Evolutionary conservation across 1,140 invertebrate species (phyloP).

Genomic region (Globodera ellingtonae): DNA sequence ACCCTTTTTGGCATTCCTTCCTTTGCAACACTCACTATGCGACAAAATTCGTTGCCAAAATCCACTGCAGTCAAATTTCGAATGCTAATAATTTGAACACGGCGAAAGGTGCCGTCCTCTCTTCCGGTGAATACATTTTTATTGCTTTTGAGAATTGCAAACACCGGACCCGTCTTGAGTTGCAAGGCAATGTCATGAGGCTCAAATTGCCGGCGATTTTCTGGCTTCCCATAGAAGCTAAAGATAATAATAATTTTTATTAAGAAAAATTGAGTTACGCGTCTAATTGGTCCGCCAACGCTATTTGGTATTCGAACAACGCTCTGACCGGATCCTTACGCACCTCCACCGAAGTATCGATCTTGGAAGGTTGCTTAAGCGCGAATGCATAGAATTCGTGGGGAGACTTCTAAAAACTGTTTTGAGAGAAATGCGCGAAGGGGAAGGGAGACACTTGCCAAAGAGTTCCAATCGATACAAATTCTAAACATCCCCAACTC

Average conservation of each 20-base stretch:
- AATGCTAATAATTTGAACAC: slow-evolving; percentile 21
- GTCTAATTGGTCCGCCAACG: slow-evolving; percentile 21
- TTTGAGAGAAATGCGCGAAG: background rate
- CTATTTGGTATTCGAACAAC: slow-evolving; percentile 22
- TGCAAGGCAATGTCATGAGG: slow-evolving; percentile 7
- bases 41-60: slow-evolving; percentile 31
- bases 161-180: slow-evolving; percentile 15
- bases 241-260: background rate
- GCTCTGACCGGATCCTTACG: slow-evolving; percentile 11
- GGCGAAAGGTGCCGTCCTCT: slow-evolving; percentile 13
- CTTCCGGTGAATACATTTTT: background rate
- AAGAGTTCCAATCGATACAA: slow-evolving; percentile 33
- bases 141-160: slow-evolving; percentile 31
- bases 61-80: background rate
- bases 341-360: background rate
- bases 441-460: slow-evolving; percentile 6
- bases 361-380: background rate
- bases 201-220: slow-evolving; percentile 15
- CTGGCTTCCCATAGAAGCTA: slow-evolving; percentile 27
- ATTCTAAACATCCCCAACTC: background rate
- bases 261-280: background rate
- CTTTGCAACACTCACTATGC: slow-evolving; percentile 8
- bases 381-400: slow-evolving; percentile 36
- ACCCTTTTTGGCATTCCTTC: no score
- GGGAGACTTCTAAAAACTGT: slow-evolving; percentile 39